Evolutionary conservation across 2,797 vertebrate genomes (phyloP).

Genomic region (Halcyon leucocephala): DNA sequence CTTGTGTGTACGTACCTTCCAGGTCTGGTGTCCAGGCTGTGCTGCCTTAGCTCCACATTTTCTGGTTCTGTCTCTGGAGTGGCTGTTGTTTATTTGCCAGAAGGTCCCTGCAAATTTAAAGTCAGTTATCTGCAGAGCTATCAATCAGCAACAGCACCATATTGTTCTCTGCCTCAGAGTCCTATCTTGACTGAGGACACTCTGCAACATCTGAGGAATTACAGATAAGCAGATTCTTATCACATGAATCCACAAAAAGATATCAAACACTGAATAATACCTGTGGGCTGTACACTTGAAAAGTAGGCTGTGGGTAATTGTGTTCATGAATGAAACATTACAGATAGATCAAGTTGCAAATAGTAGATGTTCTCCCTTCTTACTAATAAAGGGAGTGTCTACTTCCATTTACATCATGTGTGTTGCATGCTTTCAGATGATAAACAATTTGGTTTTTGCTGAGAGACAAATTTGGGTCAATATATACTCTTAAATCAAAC

Average conservation of each 20-base stretch:
- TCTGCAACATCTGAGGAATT: not conserved
- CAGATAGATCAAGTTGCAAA: not conserved
- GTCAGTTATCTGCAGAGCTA: not conserved
- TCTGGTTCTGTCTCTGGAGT: not conserved
- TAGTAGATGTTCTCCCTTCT: not conserved
- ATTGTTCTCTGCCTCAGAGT: not conserved
- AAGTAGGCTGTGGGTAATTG: not conserved
- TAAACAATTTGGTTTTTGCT: not conserved
- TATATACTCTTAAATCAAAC: not conserved
- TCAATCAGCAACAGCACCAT: not conserved
- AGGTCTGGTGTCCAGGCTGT: not conserved
- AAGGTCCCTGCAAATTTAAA: not conserved
- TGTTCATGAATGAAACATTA: not conserved
- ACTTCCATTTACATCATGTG: not conserved
- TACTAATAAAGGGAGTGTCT: not conserved
- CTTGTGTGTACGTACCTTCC: not conserved
- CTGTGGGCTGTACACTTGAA: not conserved
- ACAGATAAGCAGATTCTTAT: not conserved
- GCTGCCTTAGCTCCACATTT: not conserved
- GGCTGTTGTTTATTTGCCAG: not conserved
- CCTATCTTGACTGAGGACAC: not conserved
- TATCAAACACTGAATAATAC: not conserved
- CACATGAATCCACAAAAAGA: not conserved
- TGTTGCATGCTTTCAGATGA: not conserved
- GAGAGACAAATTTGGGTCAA: not conserved